phyloP scores from a whole-genome alignment of 2,888 invertebrate species.

The Coelopa pilipes region DNA sequence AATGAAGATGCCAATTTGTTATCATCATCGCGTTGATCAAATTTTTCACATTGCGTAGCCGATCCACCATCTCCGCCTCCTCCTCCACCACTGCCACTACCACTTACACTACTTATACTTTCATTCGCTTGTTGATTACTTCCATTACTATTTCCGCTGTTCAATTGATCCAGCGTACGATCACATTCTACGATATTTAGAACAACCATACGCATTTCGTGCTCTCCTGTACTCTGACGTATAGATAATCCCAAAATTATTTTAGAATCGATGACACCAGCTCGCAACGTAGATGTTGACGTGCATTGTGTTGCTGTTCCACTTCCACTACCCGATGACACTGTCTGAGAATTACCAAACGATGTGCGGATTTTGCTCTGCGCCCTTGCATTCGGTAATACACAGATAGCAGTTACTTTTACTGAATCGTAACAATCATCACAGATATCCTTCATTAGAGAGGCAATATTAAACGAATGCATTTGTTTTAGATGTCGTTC shows the following conservation, averaged over 20 bases:
- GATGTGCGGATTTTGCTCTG: constrained; percentile 56
- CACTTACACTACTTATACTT: constrained; percentile 26
- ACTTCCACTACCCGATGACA: constrained; percentile 47
- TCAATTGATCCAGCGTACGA: constrained; percentile 49
- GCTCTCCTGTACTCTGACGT: constrained; percentile 56
- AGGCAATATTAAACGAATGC: constrained; percentile 69
- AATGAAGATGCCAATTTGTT: constrained; percentile 53
- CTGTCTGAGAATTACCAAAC: constrained; percentile 42
- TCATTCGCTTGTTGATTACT: constrained; percentile 12
- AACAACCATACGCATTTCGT: constrained; percentile 58
- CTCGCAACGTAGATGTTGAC: constrained; percentile 59
- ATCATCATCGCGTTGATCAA: constrained; percentile 53
- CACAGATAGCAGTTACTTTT: constrained; percentile 80
- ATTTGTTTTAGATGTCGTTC: constrained; percentile 80
- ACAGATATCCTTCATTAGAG: constrained; percentile 59
- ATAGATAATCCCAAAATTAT: constrained; percentile 60
- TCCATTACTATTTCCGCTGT: constrained; percentile 35
- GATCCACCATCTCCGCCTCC: constrained; percentile 50
- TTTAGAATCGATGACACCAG: constrained; percentile 61
- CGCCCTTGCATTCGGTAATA: constrained; percentile 71
- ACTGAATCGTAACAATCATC: constrained; percentile 62
- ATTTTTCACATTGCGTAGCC: constrained; percentile 48
- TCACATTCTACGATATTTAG: constrained; percentile 58
- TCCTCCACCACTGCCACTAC: constrained; percentile 23
- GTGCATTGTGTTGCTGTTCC: constrained; percentile 53